phyloP scores from a whole-genome alignment of 2,797 vertebrate genomes.

The Microctenopoma steveboyesi region DNA sequence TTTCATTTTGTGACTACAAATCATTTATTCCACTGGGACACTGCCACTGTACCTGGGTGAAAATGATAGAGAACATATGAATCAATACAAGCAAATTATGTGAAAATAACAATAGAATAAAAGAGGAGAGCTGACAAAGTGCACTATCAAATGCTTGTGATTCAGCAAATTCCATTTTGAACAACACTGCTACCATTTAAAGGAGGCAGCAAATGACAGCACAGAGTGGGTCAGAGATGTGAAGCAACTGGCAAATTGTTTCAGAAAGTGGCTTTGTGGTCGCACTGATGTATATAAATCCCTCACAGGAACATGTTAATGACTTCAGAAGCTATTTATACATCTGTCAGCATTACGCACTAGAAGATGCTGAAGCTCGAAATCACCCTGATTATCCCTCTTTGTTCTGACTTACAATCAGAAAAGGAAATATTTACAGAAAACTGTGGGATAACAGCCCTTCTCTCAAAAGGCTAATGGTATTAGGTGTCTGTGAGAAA shows the following conservation, averaged over 20 bases:
- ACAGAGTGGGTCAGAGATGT: background rate
- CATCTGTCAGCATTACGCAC: slow-evolving; percentile 25
- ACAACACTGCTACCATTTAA: slow-evolving; percentile 1
- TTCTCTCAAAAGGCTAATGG: slow-evolving; percentile 74
- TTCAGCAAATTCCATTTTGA: slow-evolving; percentile 30
- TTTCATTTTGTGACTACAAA: slow-evolving; percentile 77
- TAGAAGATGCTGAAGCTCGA: slow-evolving; percentile 12
- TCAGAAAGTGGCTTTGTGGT: background rate
- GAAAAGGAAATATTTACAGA: slow-evolving; percentile 53
- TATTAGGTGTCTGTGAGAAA: slow-evolving; percentile 73
- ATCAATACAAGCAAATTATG: slow-evolving; percentile 18
- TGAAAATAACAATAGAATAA: slow-evolving; percentile 31
- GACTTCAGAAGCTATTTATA: slow-evolving; percentile 9
- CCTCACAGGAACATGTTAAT: background rate
- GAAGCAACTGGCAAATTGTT: slow-evolving; percentile 1
- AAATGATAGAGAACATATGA: slow-evolving; percentile 40
- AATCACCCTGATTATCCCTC: slow-evolving; percentile 20
- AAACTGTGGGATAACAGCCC: slow-evolving; percentile 54
- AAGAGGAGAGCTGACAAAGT: background rate
- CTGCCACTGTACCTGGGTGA: slow-evolving; percentile 29
- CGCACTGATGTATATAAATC: no score
- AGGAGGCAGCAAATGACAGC: background rate
- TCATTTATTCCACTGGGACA: slow-evolving; percentile 55
- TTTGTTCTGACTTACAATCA: slow-evolving; percentile 68
- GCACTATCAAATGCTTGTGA: background rate